phyloP scores from a whole-genome alignment of 2,797 vertebrate genomes.

The Rhynchonycteris naso region DNA sequence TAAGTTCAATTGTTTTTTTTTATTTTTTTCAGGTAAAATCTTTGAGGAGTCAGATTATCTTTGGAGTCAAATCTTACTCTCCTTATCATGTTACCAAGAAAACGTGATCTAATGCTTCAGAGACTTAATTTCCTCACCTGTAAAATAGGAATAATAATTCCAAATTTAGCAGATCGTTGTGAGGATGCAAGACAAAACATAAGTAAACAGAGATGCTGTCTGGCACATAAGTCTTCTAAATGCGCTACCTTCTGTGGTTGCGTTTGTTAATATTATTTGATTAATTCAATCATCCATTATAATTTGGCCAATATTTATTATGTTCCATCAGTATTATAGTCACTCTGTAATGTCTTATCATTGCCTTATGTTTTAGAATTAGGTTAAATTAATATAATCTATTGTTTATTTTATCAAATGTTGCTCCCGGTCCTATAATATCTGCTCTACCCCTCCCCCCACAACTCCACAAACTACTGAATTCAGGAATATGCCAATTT shows the following conservation, averaged over 20 bases:
- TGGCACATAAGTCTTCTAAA: neutral
- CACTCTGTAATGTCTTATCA: neutral
- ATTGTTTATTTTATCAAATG: slow-evolving; percentile 8
- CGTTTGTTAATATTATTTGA: slow-evolving; percentile 5
- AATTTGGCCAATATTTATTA: neutral
- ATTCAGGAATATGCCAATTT: neutral
- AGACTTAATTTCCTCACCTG: neutral
- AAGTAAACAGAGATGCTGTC: neutral
- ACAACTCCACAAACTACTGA: neutral
- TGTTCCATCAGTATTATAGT: neutral
- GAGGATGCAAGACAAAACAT: neutral
- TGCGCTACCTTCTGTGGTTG: neutral
- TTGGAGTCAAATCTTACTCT: neutral
- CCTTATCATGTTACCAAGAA: neutral
- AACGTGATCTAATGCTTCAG: neutral
- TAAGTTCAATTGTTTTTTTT: neutral
- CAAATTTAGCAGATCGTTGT: slow-evolving; percentile 2
- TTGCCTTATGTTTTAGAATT: neutral
- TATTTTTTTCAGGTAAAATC: neutral
- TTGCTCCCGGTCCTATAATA: neutral
- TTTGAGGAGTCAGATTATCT: neutral
- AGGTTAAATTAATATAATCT: slow-evolving; percentile 37
- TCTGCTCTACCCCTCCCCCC: neutral
- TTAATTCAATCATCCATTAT: neutral
- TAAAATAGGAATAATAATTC: neutral